These are phyloP conservation scores for Azemiops feae DNA, from an alignment of 2,113 vertebrate genomes.

Conservation along the genomic window DNA sequence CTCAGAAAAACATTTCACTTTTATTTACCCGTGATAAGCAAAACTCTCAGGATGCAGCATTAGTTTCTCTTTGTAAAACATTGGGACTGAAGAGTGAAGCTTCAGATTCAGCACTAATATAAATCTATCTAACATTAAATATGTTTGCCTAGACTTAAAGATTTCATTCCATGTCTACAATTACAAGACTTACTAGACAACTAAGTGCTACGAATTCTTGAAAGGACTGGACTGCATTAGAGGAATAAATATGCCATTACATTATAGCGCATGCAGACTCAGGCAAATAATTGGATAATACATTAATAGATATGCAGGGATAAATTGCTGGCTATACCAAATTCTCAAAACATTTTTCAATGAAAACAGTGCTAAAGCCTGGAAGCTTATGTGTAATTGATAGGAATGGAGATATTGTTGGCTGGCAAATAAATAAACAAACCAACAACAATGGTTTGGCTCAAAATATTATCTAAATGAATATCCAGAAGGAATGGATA, in stretches of 20 bases:
- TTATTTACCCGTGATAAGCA: not conserved
- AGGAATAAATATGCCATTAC: not conserved
- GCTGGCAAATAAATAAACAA: not conserved
- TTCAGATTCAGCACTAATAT: not conserved
- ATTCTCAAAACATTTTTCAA: not conserved
- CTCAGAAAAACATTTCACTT: not conserved
- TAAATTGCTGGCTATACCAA: not conserved
- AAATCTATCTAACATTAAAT: not conserved
- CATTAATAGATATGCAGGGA: constrained; percentile 5
- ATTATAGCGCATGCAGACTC: not conserved
- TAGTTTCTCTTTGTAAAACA: not conserved
- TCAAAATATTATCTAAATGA: not conserved
- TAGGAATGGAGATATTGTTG: not conserved
- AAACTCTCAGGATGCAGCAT: not conserved
- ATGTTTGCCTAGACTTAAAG: not conserved
- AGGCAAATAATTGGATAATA: constrained; percentile 15
- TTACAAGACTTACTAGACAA: not conserved
- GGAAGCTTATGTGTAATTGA: not conserved
- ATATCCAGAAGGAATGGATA: not conserved
- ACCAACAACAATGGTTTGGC: not conserved
- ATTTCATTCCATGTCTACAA: not conserved
- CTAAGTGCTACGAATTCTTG: not conserved
- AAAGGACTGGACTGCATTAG: not conserved
- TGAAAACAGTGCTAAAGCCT: not conserved
- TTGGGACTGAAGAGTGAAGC: not conserved